Conservation (phyloP, 2,113 vertebrate species). For the Empidonax traillii region DNA sequence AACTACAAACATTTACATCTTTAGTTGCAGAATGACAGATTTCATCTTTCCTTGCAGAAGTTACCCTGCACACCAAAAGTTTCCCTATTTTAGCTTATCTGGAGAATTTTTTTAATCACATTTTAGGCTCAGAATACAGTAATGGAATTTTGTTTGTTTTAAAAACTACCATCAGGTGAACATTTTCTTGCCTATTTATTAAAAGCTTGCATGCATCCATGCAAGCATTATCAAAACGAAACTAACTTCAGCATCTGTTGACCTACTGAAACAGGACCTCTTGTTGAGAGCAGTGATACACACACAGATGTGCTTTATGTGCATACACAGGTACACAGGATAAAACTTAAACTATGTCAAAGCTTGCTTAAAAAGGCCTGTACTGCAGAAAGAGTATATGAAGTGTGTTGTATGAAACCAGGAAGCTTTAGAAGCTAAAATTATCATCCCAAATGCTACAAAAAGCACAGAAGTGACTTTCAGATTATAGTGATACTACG, state of each 20-base stretch:
- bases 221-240: background rate
- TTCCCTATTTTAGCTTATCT: background rate
- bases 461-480: background rate
- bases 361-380: background rate
- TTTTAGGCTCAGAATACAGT: background rate
- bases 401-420: background rate
- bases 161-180: background rate
- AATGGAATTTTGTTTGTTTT: background rate
- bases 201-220: background rate
- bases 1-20: background rate
- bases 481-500: background rate
- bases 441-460: background rate
- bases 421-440: background rate
- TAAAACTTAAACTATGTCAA: background rate
- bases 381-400: background rate
- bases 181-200: background rate
- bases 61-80: background rate
- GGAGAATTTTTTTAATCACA: background rate
- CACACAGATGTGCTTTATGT: accelerated
- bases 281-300: background rate
- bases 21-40: background rate
- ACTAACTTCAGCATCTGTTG: background rate
- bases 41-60: background rate
- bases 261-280: background rate
- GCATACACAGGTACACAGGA: background rate